Evolutionary conservation across 2,797 vertebrate genomes (phyloP), one percentile per base, ranked within the genome.

Genomic region (Sebastes flavidus): DNA sequence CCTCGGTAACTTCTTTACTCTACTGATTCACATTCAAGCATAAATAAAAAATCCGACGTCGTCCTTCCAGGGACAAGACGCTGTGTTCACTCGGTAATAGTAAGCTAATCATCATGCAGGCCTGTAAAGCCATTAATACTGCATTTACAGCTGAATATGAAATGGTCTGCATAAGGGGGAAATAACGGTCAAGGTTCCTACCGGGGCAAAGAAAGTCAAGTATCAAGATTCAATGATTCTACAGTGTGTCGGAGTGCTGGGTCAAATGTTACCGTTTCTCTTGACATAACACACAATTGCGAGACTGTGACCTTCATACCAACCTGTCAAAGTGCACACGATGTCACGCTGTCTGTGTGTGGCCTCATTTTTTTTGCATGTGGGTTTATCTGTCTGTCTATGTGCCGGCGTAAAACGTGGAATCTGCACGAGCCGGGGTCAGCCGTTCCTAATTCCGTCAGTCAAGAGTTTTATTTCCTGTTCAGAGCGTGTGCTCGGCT

Each of bases 381-480:
- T 27, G 52, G 71, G 30, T 56, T 80, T 75, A 63, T 69, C 67
- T 29, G 72, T 75, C 72, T 6, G 69, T n/a, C 55, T 29, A 29
- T 46, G 30, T 29, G 66, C 25, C 42, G 2, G 42, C 16, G 29
- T 58, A 67, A 85, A 92, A 76, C 11, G 36, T 65, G 81, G 77
- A 83, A 86, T 71, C 78, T 32, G 78, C 22, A 24, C 2, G 29
- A 69, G 77, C 75, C 6, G 49, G 74, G 76, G 72, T 78, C 77
- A 81, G 65, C 59, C 58, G 11, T 52, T 71, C 71, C 69, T 71
- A 63, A 83, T 84, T 79, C 72, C 30, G 82, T 58, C 42, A 5
- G 58, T 83, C 75, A 5, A 74, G 80, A 90, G 81, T 84, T 87
- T 89, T 90, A 86, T 86, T 85, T 86, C 73, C 72, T 36, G 55